Percentiles rank a stretch among this genome's conserved stretches.
Evolutionary conservation across 1,140 invertebrate genomes (phyloP).

Genomic region (Lucilia cuprina): DNA sequence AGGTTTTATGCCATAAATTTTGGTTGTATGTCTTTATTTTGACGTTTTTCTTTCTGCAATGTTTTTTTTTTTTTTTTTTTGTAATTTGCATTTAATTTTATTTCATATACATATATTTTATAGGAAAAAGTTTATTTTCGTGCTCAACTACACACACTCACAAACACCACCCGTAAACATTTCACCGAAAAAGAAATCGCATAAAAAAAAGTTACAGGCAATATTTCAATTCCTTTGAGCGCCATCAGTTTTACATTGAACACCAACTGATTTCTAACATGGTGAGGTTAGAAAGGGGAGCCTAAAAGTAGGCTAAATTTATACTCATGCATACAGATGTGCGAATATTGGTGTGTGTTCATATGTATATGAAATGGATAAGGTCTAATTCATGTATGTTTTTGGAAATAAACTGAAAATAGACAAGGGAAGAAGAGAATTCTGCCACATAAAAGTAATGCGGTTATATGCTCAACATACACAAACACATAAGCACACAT

Average conservation of each 20-base stretch:
- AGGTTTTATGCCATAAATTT: constrained; percentile 27
- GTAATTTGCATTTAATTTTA: constrained; percentile 34
- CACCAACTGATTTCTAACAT: constrained; percentile 15
- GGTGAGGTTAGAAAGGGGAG: background rate
- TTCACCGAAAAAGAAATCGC: background rate
- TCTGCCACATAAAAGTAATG: background rate
- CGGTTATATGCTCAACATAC: constrained; percentile 15
- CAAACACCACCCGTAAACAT: background rate
- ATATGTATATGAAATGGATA: background rate
- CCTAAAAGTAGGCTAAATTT: constrained; percentile 7
- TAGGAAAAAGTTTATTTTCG: constrained; percentile 12
- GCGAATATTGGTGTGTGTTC: background rate
- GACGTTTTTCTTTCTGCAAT: background rate
- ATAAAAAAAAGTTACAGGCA: background rate
- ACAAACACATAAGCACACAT: background rate
- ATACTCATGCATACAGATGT: background rate
- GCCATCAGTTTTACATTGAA: constrained; percentile 22
- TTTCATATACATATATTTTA: background rate
- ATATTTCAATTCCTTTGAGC: constrained; percentile 32
- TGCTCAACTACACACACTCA: background rate
- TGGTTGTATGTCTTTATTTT: constrained; percentile 14
- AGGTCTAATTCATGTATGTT: constrained; percentile 24
- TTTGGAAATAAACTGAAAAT: background rate
- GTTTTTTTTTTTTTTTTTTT: background rate
- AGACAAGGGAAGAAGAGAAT: background rate